A percentile compares a stretch with the other conserved stretches of the same genome.
phyloP scores from a whole-genome alignment of 1,140 invertebrate genomes.

The Ectropis grisescens region DNA sequence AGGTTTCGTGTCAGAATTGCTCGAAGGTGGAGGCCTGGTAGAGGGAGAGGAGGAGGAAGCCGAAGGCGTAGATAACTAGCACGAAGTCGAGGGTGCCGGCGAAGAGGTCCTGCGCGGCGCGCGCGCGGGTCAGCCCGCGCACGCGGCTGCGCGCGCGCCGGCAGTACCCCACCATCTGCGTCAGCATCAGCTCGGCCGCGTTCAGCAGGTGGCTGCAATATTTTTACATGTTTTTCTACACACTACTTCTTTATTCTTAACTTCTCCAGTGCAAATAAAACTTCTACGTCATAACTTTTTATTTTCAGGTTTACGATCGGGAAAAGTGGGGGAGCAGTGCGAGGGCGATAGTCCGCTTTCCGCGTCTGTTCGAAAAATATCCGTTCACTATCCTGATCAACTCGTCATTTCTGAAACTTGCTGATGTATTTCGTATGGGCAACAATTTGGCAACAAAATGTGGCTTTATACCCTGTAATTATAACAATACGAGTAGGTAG shows the following conservation, averaged over 20 bases:
- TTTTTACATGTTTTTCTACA: no score
- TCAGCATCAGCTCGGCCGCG: conserved; percentile 21
- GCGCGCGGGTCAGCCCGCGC: conserved; percentile 18
- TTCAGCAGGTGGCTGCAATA: conserved; percentile 27
- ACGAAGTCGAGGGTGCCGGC: conserved; percentile 35
- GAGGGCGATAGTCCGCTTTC: conserved; percentile 96
- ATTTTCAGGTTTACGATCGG: conserved; percentile 86
- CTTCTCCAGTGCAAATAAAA: no score
- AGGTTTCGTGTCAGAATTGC: no score
- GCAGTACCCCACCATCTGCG: conserved; percentile 14
- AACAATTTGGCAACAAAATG: no score
- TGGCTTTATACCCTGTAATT: no score
- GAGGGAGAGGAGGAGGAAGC: conserved; percentile 38
- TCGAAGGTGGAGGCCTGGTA: conserved; percentile 38
- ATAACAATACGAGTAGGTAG: no score
- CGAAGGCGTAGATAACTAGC: conserved; percentile 36
- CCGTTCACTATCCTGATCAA: conserved; percentile 98
- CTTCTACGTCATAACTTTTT: no score
- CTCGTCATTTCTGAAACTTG: conserved; percentile 93
- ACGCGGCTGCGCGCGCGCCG: conserved; percentile 14
- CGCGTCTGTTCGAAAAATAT: conserved; percentile 95
- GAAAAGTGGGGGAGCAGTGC: conserved; percentile 94
- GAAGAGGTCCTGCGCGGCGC: conserved; percentile 24
- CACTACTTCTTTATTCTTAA: no score
- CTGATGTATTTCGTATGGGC: conserved; percentile 94